Conservation (phyloP, 2,888 invertebrate genomes). For the Crossocerus cetratus region DNA sequence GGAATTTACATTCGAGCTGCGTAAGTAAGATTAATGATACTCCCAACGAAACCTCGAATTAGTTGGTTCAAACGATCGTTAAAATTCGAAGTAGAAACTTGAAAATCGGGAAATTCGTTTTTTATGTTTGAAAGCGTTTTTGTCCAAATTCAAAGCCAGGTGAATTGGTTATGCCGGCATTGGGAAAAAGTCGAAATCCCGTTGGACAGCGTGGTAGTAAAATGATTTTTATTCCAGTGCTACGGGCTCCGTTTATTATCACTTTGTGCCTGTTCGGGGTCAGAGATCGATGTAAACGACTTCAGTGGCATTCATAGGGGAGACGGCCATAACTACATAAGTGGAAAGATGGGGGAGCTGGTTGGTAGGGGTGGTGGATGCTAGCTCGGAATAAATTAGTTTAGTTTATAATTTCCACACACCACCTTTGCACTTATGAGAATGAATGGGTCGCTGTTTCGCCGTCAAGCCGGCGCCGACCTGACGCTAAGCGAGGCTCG, state of each 20-base stretch:
- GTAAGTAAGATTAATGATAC: conserved; percentile 55
- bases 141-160: not conserved
- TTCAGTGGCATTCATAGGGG: conserved; percentile 11
- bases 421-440: conserved; percentile 55
- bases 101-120: too few species aligned
- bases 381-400: conserved; percentile 60
- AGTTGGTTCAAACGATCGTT: too few species aligned
- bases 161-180: not conserved
- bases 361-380: not conserved
- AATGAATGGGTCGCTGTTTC: conserved; percentile 62
- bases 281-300: conserved; percentile 45
- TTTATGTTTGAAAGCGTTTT: too few species aligned
- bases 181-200: conserved; percentile 23
- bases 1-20: conserved; percentile 52
- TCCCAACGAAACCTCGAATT: too few species aligned
- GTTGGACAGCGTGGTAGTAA: conserved; percentile 21
- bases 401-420: conserved; percentile 68
- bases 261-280: conserved; percentile 28
- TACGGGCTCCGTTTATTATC: conserved; percentile 17
- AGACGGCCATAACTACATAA: too few species aligned
- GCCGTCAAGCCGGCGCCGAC: conserved; percentile 62
- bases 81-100: too few species aligned
- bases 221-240: conserved; percentile 30
- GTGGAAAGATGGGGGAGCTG: conserved; percentile 7
- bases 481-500: conserved; percentile 59